phyloP scores from a whole-genome alignment of 2,888 invertebrate species.

The Rotaria sp. region DNA sequence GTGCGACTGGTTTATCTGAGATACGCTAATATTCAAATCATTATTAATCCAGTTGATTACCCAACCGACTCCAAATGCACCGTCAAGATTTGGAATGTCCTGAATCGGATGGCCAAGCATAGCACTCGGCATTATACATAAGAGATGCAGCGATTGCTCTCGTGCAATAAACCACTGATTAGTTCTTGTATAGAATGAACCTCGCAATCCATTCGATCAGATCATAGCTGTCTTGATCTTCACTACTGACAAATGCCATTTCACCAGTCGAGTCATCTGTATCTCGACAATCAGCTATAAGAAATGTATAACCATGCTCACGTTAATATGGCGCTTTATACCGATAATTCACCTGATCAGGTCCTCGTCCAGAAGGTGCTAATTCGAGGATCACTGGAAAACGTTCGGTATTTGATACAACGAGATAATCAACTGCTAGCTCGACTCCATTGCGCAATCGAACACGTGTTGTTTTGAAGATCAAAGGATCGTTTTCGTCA shows the following conservation, averaged over 20 bases:
- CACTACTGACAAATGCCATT: constrained; percentile 22
- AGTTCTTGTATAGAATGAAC: constrained; percentile 26
- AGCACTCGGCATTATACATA: constrained; percentile 31
- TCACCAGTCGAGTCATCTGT: constrained; percentile 33
- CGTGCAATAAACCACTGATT: constrained; percentile 34
- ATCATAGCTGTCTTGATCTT: constrained; percentile 36
- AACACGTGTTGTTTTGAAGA: background rate
- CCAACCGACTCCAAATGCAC: background rate
- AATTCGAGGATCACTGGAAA: constrained; percentile 20
- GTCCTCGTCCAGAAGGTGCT: constrained; percentile 30
- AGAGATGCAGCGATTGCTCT: constrained; percentile 6
- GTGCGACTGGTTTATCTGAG: background rate
- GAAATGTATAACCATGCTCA: constrained; percentile 2
- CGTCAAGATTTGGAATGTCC: background rate
- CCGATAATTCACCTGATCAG: background rate
- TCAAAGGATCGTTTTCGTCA: too few relatives aligned
- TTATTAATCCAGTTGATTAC: background rate
- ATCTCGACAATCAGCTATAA: constrained; percentile 33
- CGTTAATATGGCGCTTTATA: constrained; percentile 10
- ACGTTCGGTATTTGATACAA: background rate
- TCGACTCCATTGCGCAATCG: constrained; percentile 16
- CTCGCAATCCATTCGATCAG: constrained; percentile 33
- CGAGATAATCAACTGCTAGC: constrained; percentile 17
- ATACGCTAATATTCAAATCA: too few relatives aligned
- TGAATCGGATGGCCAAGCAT: constrained; percentile 13